Base-by-base conservation (phyloP, 64 coral and sea anemone species). In the Dendronephthya gigantea region DNA sequence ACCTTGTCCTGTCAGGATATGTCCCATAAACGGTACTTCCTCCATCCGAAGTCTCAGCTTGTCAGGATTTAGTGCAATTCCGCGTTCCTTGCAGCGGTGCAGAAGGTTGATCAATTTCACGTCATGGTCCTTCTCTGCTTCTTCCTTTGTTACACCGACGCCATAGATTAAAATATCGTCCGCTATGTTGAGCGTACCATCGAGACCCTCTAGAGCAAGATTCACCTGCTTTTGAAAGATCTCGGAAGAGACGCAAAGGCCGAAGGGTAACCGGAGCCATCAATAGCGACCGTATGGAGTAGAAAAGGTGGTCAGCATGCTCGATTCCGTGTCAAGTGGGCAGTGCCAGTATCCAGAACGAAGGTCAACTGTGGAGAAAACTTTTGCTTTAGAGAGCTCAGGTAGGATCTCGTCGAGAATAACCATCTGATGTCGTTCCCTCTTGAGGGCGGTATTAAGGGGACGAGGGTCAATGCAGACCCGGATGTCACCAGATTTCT, bases 341-440 rank as follows among this genome's bases (percentile, higher is more conserved):
- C 58, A 66, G 29, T 66, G 58, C 58, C 58, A 66, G 58, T 66
- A 66, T n/a, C 58, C 58, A 3, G 58, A 22, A 66, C 58, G 29
- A 15, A 66, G 58, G 58, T 66, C 29, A 3, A 66, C 58, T 66
- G 19, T 66, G 6, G 58, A 66, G 58, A 66, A 66, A 5, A 66
- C 58, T 30, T 66, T n/a, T 22, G 19, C 58, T 15, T n/a, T 66
- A 17, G 19, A 30, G 19, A 66, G 58, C 14, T 66, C 58, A 32
- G 87, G 87, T 37, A 88, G 50, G 27, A 88, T 58, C 9, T 88
- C 76, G 31, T 88, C 87, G 10, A 88, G 35, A 45, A 83, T 51
- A 38, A 72, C 38, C 75, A 88, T 50, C 52, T 83, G 75, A 52
- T 83, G 76, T 0, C 45, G 70, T 51, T 88, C 87, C 17, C 87